Evolutionary conservation across 2,888 invertebrate species (phyloP).

Genomic region (Polydrusus tereticollis): DNA sequence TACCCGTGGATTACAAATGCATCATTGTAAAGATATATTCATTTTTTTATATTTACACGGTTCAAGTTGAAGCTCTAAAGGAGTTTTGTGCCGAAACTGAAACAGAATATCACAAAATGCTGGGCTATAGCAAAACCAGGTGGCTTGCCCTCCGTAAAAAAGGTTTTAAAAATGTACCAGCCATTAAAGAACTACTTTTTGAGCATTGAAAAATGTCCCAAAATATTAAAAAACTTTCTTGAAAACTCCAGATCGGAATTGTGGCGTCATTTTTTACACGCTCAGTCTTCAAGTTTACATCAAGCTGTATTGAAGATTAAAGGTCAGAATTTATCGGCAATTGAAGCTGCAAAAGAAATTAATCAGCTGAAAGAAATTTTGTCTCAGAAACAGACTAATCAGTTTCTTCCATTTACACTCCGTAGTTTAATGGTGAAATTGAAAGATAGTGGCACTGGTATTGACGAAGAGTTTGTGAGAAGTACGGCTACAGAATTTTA

Average conservation of each 20-base stretch:
- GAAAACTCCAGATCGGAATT: background rate
- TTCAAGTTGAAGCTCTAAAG: conserved; percentile 10
- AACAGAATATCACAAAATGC: conserved; percentile 11
- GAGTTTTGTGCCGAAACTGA: background rate
- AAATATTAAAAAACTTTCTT: background rate
- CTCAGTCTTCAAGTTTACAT: conserved; percentile 51
- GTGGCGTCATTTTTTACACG: conserved; percentile 53
- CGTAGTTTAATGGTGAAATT: background rate
- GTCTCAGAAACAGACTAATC: background rate
- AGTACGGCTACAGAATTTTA: background rate
- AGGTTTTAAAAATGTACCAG: conserved; percentile 1
- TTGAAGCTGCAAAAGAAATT: conserved; percentile 54
- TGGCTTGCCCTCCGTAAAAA: background rate
- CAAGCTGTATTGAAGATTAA: conserved; percentile 47
- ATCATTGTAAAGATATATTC: background rate
- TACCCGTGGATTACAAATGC: background rate
- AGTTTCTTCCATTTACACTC: background rate
- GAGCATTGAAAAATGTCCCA: background rate
- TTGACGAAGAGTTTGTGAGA: too few relatives aligned
- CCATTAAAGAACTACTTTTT: conserved; percentile 8
- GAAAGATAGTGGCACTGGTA: background rate
- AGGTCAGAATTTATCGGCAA: conserved; percentile 50
- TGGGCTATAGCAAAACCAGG: conserved; percentile 13
- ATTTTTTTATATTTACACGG: conserved; percentile 10
- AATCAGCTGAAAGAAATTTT: conserved; percentile 49